Conservation (phyloP, 2,113 vertebrate species). For the Chlorodrepanis virens region DNA sequence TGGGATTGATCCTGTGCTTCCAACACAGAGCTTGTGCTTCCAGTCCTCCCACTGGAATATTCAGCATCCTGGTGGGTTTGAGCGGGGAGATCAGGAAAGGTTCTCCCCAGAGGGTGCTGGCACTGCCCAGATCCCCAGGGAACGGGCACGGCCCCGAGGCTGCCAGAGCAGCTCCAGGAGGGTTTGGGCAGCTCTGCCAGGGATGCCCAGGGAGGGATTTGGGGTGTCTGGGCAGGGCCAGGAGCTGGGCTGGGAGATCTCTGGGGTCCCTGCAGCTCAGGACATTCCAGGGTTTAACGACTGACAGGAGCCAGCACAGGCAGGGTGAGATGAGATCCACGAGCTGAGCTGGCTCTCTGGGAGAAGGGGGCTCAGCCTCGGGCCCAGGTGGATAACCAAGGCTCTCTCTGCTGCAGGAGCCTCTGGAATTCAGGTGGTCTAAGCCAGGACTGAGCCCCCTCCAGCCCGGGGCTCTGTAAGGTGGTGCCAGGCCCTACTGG, state of each 20-base stretch:
- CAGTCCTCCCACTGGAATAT: rapidly evolving
- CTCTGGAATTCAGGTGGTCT: background rate
- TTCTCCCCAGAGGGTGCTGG: background rate
- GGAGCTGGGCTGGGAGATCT: background rate
- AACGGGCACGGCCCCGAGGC: background rate
- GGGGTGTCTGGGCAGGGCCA: background rate
- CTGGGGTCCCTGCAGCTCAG: background rate
- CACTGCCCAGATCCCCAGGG: background rate
- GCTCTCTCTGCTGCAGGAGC: background rate
- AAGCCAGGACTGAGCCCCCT: background rate
- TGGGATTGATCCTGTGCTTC: background rate
- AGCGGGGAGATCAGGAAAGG: background rate
- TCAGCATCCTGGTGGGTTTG: rapidly evolving
- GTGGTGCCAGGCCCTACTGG: rapidly evolving
- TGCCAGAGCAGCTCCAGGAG: background rate
- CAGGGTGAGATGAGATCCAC: rapidly evolving
- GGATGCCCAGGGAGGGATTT: background rate
- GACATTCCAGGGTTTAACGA: background rate
- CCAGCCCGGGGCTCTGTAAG: rapidly evolving
- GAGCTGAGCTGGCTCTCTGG: background rate
- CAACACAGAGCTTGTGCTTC: background rate
- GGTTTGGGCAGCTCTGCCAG: rapidly evolving
- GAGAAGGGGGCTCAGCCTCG: rapidly evolving
- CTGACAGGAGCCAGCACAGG: rapidly evolving
- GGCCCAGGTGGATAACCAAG: rapidly evolving